Evolutionary conservation across 1,140 invertebrate genomes (phyloP).

Genomic region (Drosophila melanica): DNA sequence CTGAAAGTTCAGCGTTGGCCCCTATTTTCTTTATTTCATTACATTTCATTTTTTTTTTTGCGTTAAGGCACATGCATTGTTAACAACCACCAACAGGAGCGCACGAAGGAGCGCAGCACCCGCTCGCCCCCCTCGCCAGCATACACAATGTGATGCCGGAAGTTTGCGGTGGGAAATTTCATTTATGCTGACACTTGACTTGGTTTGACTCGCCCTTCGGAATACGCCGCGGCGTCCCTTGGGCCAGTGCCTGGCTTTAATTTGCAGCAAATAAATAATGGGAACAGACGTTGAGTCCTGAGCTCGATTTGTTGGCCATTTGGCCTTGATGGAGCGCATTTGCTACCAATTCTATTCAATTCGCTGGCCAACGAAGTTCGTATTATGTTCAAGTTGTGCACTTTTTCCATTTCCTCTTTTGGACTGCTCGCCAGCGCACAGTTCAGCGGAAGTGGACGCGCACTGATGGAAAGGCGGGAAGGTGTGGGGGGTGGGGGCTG

Average conservation of each 20-base stretch:
- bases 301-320: conserved; percentile 65
- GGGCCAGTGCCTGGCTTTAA: conserved; percentile 56
- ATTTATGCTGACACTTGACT: conserved; percentile 82
- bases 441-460: conserved; percentile 53
- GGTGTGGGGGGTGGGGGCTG: neutral
- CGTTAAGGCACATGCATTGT: conserved; percentile 68
- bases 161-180: conserved; percentile 81
- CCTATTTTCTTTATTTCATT: conserved; percentile 11
- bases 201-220: conserved; percentile 40
- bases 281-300: conserved; percentile 61
- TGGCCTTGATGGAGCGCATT: conserved; percentile 44
- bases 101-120: conserved; percentile 4
- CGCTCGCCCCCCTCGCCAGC: neutral
- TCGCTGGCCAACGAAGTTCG: conserved; percentile 45
- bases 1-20: conserved; percentile 63
- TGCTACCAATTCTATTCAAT: conserved; percentile 38
- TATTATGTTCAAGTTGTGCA: conserved; percentile 69
- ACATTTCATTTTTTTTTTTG: conserved; percentile 26
- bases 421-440: conserved; percentile 15
- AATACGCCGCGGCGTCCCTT: neutral
- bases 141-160: conserved; percentile 54
- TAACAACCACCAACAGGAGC: conserved; percentile 37
- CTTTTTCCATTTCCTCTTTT: conserved; percentile 70
- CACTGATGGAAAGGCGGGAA: conserved; percentile 7
- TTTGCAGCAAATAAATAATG: conserved; percentile 80